These are phyloP conservation scores for Cryptosula pallasiana DNA, from an alignment of 2,888 invertebrate species.

Conservation along the genomic window DNA sequence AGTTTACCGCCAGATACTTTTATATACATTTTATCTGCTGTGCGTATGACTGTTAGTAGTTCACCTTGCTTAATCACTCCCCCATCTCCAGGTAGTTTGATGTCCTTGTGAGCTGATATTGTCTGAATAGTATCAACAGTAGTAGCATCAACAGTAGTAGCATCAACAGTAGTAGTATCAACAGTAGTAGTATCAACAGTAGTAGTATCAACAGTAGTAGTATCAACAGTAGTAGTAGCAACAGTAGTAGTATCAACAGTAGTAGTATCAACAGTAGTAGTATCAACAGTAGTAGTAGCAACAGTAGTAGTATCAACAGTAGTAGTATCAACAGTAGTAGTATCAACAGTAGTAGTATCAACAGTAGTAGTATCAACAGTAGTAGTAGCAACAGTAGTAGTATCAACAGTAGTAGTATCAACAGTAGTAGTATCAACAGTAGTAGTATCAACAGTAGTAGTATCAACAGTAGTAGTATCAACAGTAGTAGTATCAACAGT, in stretches of 20 bases:
- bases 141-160: no score
- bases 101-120: neutral
- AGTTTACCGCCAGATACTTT: conserved; percentile 89
- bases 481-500: neutral
- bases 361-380: neutral
- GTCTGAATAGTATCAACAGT: no score
- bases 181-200: neutral
- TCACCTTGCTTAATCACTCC: conserved; percentile 61
- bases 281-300: neutral
- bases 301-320: neutral
- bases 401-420: neutral
- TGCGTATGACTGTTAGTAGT: conserved; percentile 87
- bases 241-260: neutral
- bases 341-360: neutral
- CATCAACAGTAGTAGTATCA: neutral
- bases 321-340: neutral
- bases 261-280: neutral
- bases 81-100: neutral
- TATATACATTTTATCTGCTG: conserved; percentile 93
- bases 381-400: no score
- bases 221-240: neutral
- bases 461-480: neutral
- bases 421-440: neutral
- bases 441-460: neutral
- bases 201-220: neutral